A percentile compares a stretch with the other conserved stretches of the same genome.
Evolutionary conservation across 2,797 vertebrate species (phyloP).

Genomic region (Nannoperca obscura): DNA sequence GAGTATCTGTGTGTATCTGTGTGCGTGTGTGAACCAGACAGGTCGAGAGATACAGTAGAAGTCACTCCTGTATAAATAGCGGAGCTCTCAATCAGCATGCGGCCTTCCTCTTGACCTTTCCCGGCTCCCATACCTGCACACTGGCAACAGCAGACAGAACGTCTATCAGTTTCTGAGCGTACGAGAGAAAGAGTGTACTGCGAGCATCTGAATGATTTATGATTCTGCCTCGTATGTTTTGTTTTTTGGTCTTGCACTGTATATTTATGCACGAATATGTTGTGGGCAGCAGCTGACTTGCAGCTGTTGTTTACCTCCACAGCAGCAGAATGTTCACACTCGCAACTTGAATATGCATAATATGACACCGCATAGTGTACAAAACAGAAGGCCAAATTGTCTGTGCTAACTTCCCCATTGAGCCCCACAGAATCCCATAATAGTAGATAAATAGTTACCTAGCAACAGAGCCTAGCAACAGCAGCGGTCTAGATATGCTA

Average conservation of each 20-base stretch:
- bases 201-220: slow-evolving; percentile 34
- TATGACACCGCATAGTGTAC: slow-evolving; percentile 39
- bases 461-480: slow-evolving; percentile 76
- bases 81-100: slow-evolving; percentile 42
- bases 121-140: neutral
- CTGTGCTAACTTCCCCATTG: slow-evolving; percentile 57
- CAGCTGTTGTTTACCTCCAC: slow-evolving; percentile 55
- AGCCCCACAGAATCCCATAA: slow-evolving; percentile 76
- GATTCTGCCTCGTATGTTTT: slow-evolving; percentile 23
- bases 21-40: neutral
- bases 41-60: slow-evolving; percentile 12
- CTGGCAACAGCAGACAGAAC: slow-evolving; percentile 7
- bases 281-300: slow-evolving; percentile 40
- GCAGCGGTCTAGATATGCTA: slow-evolving; percentile 66
- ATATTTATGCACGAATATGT: slow-evolving; percentile 46
- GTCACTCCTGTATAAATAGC: slow-evolving; percentile 48
- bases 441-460: slow-evolving; percentile 76
- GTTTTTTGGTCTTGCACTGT: slow-evolving; percentile 28
- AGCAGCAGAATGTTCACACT: slow-evolving; percentile 39
- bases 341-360: slow-evolving; percentile 52
- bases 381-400: slow-evolving; percentile 69
- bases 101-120: slow-evolving; percentile 32
- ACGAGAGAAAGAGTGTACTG: slow-evolving; percentile 3
- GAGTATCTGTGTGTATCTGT: neutral
- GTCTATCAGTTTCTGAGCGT: neutral